These are phyloP conservation scores for Acrobasis suavella DNA, from an alignment of 2,888 invertebrate genomes.

Conservation along the genomic window DNA sequence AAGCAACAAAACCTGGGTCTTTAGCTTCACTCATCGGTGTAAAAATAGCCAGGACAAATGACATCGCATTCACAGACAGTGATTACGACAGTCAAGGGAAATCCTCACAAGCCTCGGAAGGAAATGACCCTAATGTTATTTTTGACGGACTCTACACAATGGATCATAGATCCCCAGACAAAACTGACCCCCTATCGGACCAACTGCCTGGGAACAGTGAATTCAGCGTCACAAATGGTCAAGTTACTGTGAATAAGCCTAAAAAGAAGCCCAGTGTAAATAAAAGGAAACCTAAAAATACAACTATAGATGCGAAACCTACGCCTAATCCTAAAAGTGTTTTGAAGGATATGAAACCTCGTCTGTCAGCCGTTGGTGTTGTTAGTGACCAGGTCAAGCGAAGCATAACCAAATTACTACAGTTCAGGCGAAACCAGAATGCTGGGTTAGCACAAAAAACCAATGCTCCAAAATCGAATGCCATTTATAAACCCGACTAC, in stretches of 20 bases:
- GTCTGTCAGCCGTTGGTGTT: slow-evolving; percentile 8
- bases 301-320: slow-evolving; percentile 8
- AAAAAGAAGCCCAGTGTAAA: slow-evolving; percentile 21
- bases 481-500: slow-evolving; percentile 34
- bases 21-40: slow-evolving; percentile 59
- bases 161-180: slow-evolving; percentile 62
- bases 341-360: slow-evolving; percentile 4
- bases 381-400: slow-evolving; percentile 52
- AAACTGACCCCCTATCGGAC: slow-evolving; percentile 27
- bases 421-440: slow-evolving; percentile 48
- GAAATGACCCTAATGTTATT: slow-evolving; percentile 48
- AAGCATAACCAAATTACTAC: slow-evolving; percentile 56
- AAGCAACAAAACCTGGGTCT: slow-evolving; percentile 37
- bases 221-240: slow-evolving; percentile 25
- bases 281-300: slow-evolving; percentile 7
- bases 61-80: slow-evolving; percentile 43
- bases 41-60: slow-evolving; percentile 47
- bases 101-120: slow-evolving; percentile 49
- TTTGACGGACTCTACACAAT: slow-evolving; percentile 63
- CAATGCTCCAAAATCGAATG: slow-evolving; percentile 23
- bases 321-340: not conserved
- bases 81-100: slow-evolving; percentile 63
- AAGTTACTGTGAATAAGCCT: slow-evolving; percentile 28
- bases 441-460: not conserved
- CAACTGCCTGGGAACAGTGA: slow-evolving; percentile 22